Percentiles rank a stretch among this genome's conserved stretches.
Conservation (phyloP, 53 echinoderm and acorn worm species). For the Paracentrotus lividus region DNA sequence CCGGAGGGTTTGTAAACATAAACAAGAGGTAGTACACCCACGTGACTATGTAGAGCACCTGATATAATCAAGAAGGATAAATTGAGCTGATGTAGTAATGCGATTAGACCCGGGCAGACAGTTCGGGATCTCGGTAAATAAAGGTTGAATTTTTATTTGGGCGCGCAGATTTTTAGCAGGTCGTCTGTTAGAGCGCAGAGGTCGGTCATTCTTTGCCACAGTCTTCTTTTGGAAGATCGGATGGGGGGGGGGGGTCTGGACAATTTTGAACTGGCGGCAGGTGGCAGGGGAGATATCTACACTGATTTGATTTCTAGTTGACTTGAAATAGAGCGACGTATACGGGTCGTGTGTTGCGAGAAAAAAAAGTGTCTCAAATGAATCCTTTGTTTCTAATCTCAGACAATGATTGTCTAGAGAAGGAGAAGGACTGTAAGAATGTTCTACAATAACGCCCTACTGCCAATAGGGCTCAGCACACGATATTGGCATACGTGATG, state of each 20-base stretch:
- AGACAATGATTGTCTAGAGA: too few relatives aligned
- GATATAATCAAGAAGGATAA: neutral
- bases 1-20: conserved; percentile 4
- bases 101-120: conserved; percentile 7
- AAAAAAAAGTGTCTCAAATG: neutral
- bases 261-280: conserved; percentile 11
- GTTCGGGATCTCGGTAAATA: neutral
- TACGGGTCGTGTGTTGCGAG: neutral
- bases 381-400: conserved; percentile 12
- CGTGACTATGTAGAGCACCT: neutral
- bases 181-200: neutral
- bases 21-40: neutral
- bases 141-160: conserved; percentile 16
- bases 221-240: neutral
- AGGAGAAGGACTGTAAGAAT: too few relatives aligned
- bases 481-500: too few relatives aligned
- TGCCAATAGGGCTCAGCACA: too few relatives aligned
- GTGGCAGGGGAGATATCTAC: neutral
- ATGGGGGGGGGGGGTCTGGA: neutral
- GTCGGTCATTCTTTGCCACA: neutral
- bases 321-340: conserved; percentile 6
- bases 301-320: conserved; percentile 49
- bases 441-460: too few relatives aligned
- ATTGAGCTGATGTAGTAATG: conserved; percentile 37
- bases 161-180: conserved; percentile 20